These are phyloP conservation scores for Myotis brandtii DNA, from an alignment of 2,113 vertebrate species.

Conservation along the genomic window DNA sequence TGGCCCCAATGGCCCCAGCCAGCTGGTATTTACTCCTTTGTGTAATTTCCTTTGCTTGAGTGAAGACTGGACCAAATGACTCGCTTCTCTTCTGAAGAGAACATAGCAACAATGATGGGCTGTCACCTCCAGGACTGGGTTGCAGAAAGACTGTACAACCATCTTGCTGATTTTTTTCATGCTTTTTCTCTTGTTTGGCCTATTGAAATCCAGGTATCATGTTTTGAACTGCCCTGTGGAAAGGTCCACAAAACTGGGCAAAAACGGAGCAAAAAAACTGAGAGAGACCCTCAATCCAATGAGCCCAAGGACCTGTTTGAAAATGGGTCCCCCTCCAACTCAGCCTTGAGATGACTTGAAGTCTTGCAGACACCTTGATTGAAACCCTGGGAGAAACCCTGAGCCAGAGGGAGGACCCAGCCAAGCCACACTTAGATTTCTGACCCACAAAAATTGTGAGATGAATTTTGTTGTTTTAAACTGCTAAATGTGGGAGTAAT, in stretches of 20 bases:
- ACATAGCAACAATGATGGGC: not conserved
- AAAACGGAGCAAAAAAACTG: not conserved
- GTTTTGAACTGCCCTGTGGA: not conserved
- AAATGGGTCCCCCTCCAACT: not conserved
- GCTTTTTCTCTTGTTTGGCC: not conserved
- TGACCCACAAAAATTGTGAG: not conserved
- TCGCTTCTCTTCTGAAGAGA: not conserved
- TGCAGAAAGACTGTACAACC: not conserved
- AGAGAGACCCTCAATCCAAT: not conserved
- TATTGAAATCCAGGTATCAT: not conserved
- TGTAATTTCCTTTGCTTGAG: not conserved
- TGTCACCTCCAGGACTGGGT: not conserved
- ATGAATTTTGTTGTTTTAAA: not conserved
- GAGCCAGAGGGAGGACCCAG: not conserved
- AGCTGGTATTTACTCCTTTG: too few species aligned
- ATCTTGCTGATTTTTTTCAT: not conserved
- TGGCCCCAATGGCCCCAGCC: not conserved
- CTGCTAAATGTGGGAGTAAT: not conserved
- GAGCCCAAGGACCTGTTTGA: not conserved
- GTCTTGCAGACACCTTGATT: not conserved
- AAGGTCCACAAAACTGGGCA: not conserved
- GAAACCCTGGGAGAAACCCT: not conserved
- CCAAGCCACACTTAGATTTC: not conserved
- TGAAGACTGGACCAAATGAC: not conserved
- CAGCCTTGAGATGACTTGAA: not conserved